phyloP scores from a whole-genome alignment of 2,113 vertebrate species.

The Benitochromis conjunctus region DNA sequence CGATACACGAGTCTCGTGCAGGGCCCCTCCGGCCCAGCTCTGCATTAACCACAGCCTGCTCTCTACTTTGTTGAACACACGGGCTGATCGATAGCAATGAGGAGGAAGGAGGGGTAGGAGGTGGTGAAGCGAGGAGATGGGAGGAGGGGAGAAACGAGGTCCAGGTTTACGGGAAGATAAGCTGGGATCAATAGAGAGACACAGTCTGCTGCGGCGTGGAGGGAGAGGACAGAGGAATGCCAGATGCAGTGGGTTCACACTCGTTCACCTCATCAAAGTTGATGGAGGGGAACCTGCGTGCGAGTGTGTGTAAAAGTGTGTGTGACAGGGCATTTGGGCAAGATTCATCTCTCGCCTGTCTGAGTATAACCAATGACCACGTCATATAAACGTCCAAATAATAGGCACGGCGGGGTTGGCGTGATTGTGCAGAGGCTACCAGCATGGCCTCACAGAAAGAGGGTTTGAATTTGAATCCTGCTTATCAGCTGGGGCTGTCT shows the following conservation, averaged over 20 bases:
- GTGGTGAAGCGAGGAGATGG: not conserved
- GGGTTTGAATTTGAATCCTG: not conserved
- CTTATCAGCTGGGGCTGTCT: not conserved
- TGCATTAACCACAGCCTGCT: constrained; percentile 51
- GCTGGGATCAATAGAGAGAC: constrained; percentile 60
- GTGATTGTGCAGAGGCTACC: not conserved
- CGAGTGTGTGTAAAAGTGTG: not conserved
- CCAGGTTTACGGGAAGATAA: constrained; percentile 69
- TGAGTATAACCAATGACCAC: not conserved
- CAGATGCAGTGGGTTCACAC: constrained; percentile 10
- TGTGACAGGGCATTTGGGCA: not conserved
- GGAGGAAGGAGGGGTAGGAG: constrained; percentile 4
- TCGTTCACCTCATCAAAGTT: constrained; percentile 40
- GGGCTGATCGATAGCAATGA: constrained; percentile 55
- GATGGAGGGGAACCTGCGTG: not conserved
- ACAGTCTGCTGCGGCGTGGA: constrained; percentile 27
- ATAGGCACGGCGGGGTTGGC: accelerated
- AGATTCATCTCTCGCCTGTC: not conserved
- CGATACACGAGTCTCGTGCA: not conserved
- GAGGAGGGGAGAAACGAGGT: constrained; percentile 13
- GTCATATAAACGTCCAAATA: not conserved
- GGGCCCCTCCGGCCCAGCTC: constrained; percentile 9
- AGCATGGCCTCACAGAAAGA: not conserved
- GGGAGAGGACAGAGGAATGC: constrained; percentile 37
- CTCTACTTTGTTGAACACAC: constrained; percentile 55